Evolutionary conservation across 1,140 invertebrate genomes (phyloP), one percentile per base, ranked within the genome.

Genomic region (Anagrus nilaparvatae): DNA sequence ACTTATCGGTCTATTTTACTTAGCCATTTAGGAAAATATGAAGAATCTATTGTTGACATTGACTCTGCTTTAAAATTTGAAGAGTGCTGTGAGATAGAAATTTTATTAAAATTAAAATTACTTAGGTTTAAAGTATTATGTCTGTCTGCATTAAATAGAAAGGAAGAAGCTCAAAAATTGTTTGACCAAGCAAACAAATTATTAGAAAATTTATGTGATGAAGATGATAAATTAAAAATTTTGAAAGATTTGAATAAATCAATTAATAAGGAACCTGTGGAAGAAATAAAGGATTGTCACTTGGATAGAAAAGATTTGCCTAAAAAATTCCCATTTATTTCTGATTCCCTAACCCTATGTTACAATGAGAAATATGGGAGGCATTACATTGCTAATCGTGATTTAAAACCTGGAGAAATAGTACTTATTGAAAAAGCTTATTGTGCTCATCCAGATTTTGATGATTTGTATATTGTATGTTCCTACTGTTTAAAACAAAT

Each of bases 1-100:
- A 77, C 72, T 12, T 84, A 84, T 56, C 72, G 82, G 54, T 83
- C 82, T 18, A 79, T 79, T 20, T 74, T 79, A 4, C 69, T 82
- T 13, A 78, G 75, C 54, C 64, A 75, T 49, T 57, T 77, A 46
- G 63, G 73, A 41, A 71, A 77, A 31, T 81, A 74, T 61, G 49
- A 70, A 14, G 73, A 78, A 46, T 78, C 78, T 53, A 36, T 83
- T 16, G 51, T 64, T 17, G 69, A 71, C 38, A 62, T 70, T 31
- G 48, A 65, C 13, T 46, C 37, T 32, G 61, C 54, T 17, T 35
- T 60, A n/a, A 13, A 35, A 1, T 31, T 49, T 14, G 50, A 51
- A 21, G n/a, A n/a, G n/a, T n/a, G n/a, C n/a, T n/a, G n/a, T n/a
- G n/a, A n/a, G n/a, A n/a, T n/a, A n/a, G n/a, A n/a, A n/a, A n/a